Conservation (phyloP, 1,140 invertebrate genomes). For the Reticulitermes speratus region DNA sequence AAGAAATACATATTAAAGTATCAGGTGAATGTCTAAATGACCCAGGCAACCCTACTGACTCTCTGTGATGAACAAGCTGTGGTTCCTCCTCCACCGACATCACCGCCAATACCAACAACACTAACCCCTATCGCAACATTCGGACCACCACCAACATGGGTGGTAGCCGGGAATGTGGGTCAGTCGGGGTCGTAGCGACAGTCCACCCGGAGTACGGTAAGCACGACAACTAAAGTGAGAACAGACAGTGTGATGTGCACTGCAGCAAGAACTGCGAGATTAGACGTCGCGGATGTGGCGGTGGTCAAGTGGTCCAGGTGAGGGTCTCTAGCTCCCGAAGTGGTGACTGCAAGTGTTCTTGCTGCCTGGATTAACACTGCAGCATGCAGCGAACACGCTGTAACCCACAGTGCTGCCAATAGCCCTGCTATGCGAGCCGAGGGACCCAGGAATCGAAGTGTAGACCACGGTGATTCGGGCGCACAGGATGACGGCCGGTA, state of each 20-base stretch:
- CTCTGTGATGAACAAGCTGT: neutral
- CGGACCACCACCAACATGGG: neutral
- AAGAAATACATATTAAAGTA: neutral
- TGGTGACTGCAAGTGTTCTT: conserved; percentile 38
- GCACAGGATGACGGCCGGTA: conserved; percentile 50
- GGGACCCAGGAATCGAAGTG: conserved; percentile 54
- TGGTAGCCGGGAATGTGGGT: conserved; percentile 22
- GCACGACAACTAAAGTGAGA: neutral
- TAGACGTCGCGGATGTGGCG: neutral
- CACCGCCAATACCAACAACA: neutral
- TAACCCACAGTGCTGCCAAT: conserved; percentile 51
- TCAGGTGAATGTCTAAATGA: neutral
- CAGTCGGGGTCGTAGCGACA: conserved; percentile 30
- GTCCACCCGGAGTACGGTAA: conserved; percentile 22
- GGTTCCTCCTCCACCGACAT: neutral
- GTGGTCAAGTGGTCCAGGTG: neutral
- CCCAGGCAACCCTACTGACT: conserved; percentile 24
- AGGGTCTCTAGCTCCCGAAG: neutral
- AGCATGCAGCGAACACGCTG: conserved; percentile 49
- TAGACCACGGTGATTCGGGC: conserved; percentile 49
- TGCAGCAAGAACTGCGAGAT: conserved; percentile 23
- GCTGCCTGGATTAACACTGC: conserved; percentile 50
- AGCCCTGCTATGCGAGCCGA: conserved; percentile 46
- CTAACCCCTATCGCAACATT: conserved; percentile 1
- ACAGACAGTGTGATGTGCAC: conserved; percentile 9